These are phyloP conservation scores for Mustela lutreola DNA, from an alignment of 2,113 vertebrate genomes.

Conservation along the genomic window DNA sequence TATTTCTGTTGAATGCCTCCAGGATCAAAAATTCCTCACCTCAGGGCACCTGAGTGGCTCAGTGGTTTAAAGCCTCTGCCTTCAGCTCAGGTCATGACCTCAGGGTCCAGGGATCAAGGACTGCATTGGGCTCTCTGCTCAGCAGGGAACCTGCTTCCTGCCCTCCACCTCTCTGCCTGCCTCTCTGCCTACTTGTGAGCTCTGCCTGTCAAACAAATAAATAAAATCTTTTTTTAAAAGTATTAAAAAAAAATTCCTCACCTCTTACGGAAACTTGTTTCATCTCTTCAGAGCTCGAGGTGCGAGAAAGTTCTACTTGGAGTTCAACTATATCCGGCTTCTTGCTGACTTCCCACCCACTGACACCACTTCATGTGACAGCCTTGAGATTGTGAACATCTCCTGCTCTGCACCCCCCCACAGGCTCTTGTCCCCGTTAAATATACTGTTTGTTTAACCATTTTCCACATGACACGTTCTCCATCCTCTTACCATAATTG, in stretches of 20 bases:
- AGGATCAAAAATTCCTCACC: neutral
- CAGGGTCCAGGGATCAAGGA: too few relatives aligned
- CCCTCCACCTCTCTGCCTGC: too few relatives aligned
- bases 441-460: constrained; percentile 17
- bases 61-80: too few relatives aligned
- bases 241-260: neutral
- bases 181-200: too few relatives aligned
- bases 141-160: too few relatives aligned
- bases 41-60: neutral
- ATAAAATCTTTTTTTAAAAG: too few relatives aligned
- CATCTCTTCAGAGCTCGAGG: neutral
- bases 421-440: neutral
- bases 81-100: too few relatives aligned
- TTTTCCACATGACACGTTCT: neutral
- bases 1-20: constrained; percentile 7
- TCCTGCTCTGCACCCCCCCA: neutral
- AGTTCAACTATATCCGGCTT: neutral
- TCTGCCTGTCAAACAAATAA: too few relatives aligned
- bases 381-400: neutral
- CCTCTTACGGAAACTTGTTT: neutral
- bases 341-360: neutral
- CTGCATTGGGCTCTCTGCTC: too few relatives aligned
- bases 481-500: neutral
- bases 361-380: neutral
- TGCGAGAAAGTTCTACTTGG: neutral